Base-by-base conservation (phyloP, 1,140 invertebrate genomes). In the Carcinoscorpius rotundicauda region DNA sequence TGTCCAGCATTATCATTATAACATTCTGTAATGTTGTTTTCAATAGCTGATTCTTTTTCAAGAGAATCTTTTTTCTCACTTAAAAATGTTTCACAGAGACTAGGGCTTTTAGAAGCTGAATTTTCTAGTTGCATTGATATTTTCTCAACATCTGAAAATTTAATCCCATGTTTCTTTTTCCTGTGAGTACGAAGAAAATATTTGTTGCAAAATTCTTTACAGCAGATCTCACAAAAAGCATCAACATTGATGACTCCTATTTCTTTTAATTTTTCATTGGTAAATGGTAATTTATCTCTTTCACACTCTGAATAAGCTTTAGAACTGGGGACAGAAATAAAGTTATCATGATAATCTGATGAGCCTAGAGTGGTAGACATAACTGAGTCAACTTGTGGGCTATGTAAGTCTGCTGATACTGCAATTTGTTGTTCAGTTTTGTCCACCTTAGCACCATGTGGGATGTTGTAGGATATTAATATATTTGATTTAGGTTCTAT, bases 201-300 rank as follows among this genome's bases (percentile, higher is more conserved):
- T 73, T 95, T 93, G 75, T 96, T 97, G 76, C 89, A 91, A 76
- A 95, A 92, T 78, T 96, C 93, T 75, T 96, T 96, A 74, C 89
- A 89, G 75, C 93, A 97, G 60, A 95, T 85, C 73, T 95, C 91
- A 77, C 93, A 97, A 75, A 93, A 96, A 9, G 89, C 88, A 71
- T 93, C 89, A 3, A 87, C 84, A 76, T 91, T 90, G 67, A 89
- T 85, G 1, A 93, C 86, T 6, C 89, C 89, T 51, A 91, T 78
- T 65, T 85, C 83, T 4, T 85, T 81, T 8, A 91, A 76, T 48
- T 84, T 84, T 60, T 89, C 88, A 76, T 71, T 82, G 81, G 71
- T 87, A 82, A 68, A 85, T 49, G 70, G 60, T 57, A 64, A 55
- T 11, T 64, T 56, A 64, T 61, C 65, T 55, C 63, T 58, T 60